Conservation (phyloP, 2,888 invertebrate genomes). For the Drosophila meridiana region DNA sequence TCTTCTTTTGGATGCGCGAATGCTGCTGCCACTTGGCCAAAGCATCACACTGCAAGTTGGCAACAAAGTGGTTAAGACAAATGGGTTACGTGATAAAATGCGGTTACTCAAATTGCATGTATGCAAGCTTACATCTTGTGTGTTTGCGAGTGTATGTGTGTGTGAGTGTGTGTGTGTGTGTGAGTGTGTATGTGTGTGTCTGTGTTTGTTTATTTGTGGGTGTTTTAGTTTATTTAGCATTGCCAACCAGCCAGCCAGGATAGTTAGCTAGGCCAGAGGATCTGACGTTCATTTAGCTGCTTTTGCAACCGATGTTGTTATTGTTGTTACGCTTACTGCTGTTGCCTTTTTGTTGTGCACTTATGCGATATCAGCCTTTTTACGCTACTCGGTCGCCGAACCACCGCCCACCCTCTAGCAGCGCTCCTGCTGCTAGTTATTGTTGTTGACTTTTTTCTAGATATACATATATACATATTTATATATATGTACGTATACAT, state of each 20-base stretch:
- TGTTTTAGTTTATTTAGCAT: slow-evolving; percentile 70
- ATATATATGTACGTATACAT: not conserved
- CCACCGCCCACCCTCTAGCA: not conserved
- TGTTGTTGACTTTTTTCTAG: slow-evolving; percentile 47
- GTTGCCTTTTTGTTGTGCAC: slow-evolving; percentile 62
- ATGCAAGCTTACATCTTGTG: slow-evolving; percentile 68
- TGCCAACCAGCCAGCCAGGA: slow-evolving; percentile 52
- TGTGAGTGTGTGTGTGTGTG: slow-evolving; percentile 15
- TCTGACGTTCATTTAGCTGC: slow-evolving; percentile 61
- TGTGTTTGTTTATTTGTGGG: slow-evolving; percentile 23
- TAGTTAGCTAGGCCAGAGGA: slow-evolving; percentile 61
- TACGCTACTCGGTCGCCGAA: slow-evolving; percentile 26
- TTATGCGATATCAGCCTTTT: slow-evolving; percentile 77
- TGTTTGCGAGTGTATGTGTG: slow-evolving; percentile 19
- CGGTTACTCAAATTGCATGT: slow-evolving; percentile 83
- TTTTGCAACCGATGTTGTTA: slow-evolving; percentile 23
- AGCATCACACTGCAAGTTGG: slow-evolving; percentile 79
- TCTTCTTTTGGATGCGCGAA: slow-evolving; percentile 50
- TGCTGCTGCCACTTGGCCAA: slow-evolving; percentile 70
- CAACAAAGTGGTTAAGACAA: slow-evolving; percentile 83
- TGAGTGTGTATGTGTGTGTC: slow-evolving; percentile 24
- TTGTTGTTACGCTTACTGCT: slow-evolving; percentile 28
- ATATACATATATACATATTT: not conserved
- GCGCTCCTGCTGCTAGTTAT: slow-evolving; percentile 39
- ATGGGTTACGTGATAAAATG: slow-evolving; percentile 84